These are phyloP conservation scores for Peribatodes rhomboidaria DNA, from an alignment of 2,888 invertebrate species.

Conservation along the genomic window DNA sequence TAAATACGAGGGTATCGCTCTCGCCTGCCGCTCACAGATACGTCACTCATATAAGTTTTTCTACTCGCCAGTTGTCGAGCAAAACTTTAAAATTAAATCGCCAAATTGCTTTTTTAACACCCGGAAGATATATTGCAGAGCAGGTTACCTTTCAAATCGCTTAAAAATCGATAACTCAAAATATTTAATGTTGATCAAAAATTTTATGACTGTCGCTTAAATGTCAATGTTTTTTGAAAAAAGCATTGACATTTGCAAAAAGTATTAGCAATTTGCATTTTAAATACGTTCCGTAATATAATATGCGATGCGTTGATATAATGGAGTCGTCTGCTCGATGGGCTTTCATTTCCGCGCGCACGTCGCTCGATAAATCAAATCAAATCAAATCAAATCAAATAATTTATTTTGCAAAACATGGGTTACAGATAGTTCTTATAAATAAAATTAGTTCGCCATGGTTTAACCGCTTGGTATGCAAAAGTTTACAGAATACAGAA, in stretches of 20 bases:
- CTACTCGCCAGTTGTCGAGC: constrained; percentile 62
- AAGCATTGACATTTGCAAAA: constrained; percentile 46
- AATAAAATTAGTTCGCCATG: no score
- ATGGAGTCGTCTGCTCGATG: constrained; percentile 77
- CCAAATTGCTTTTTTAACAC: constrained; percentile 33
- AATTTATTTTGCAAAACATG: no score
- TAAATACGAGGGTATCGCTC: constrained; percentile 66
- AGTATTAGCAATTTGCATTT: constrained; percentile 52
- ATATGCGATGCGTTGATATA: constrained; percentile 80
- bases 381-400: no score
- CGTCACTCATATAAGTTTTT: constrained; percentile 80
- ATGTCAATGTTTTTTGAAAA: constrained; percentile 27
- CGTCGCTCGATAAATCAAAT: constrained; percentile 79
- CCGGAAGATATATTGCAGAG: constrained; percentile 1
- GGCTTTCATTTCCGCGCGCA: constrained; percentile 85
- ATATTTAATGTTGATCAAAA: no score
- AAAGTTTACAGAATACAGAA: no score
- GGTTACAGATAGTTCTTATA: no score
- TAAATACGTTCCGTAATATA: constrained; percentile 60
- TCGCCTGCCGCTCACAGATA: constrained; percentile 72
- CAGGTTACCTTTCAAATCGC: not conserved
- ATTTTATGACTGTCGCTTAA: not conserved
- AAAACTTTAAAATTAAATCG: constrained; percentile 65
- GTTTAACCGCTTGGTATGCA: no score
- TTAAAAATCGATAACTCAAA: not conserved